A percentile compares a stretch with the other conserved stretches of the same genome.
Evolutionary conservation across 2,113 vertebrate species (phyloP).

Genomic region (Piliocolobus tephrosceles): DNA sequence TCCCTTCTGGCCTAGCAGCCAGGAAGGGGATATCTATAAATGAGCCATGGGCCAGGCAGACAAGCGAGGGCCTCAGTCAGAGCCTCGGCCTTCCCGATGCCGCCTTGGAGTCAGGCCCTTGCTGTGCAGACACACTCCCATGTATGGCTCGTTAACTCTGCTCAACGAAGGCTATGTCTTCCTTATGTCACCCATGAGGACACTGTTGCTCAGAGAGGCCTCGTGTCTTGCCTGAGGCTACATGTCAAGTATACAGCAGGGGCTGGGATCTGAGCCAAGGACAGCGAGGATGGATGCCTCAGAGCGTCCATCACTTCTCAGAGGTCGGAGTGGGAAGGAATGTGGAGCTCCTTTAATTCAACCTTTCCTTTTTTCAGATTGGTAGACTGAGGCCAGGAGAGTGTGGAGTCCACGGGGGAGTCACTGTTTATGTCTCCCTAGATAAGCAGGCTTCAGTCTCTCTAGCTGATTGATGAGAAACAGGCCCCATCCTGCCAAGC

Average conservation of each 20-base stretch:
- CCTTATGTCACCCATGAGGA: not conserved
- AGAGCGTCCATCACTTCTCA: not conserved
- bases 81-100: not conserved
- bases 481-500: not conserved
- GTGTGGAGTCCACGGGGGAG: not conserved
- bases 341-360: not conserved
- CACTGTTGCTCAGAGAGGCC: not conserved
- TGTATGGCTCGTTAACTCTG: not conserved
- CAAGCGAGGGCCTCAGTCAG: not conserved
- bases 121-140: not conserved
- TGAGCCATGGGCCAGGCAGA: not conserved
- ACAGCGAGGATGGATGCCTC: not conserved
- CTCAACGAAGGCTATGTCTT: not conserved
- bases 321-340: not conserved
- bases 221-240: not conserved
- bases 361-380: not conserved
- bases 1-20: slow-evolving; percentile 32
- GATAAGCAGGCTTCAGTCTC: not conserved
- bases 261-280: not conserved
- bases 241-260: not conserved
- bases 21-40: slow-evolving; percentile 69
- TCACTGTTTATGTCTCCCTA: not conserved
- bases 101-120: not conserved
- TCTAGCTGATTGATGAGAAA: not conserved
- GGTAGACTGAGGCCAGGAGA: not conserved